Base-by-base conservation (phyloP, 2,113 vertebrate genomes). In the Podarcis raffonei region DNA sequence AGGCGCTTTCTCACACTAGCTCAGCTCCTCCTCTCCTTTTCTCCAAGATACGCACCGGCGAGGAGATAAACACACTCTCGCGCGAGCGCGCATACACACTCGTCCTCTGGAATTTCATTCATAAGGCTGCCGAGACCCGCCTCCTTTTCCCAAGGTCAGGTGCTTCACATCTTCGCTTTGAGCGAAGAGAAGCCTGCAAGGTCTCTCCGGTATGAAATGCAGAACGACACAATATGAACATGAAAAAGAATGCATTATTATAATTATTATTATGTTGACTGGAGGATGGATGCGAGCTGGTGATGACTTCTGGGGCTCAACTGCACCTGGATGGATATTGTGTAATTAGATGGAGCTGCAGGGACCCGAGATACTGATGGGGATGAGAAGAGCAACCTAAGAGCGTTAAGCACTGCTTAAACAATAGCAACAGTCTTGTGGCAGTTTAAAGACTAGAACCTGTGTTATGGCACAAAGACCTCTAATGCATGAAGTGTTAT, bases 51-150 rank as follows among this genome's bases (percentile, higher is more conserved):
- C 75, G 62, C 90, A 57, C 91, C 88, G 90, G 87, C 88, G 71
- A 59, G 83, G 89, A 74, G 87, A 1, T 69, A 92, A 89, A 87
- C 42, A 3, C 48, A 23, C 30, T 8, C 62, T 37, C 87, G 18
- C 16, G 15, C 27, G 7, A 48, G 12, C 78, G n/a, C 27, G 1
- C 87, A 62, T 81, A 71, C 77, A 16, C 53, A 20, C 81, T n/a
- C 32, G 32, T 62, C 82, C 85, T 83, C 90, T 79, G 90, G 92
- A 90, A 91, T 25, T 91, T 92, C 95, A 95, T 96, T 96, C 95
- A 95, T 88, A 30, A 89, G 87, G 91, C 86, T 85, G n/a, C 76
- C 85, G 66, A 84, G 86, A 62, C 6, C 87, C 93, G 37, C 90
- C 91, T 84, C 93, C 85, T 15, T 30, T 20, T 30, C 90, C 90